Evolutionary conservation across 1,140 invertebrate genomes (phyloP), one percentile per base, ranked within the genome.

Genomic region (Zeugodacus cucurbitae): DNA sequence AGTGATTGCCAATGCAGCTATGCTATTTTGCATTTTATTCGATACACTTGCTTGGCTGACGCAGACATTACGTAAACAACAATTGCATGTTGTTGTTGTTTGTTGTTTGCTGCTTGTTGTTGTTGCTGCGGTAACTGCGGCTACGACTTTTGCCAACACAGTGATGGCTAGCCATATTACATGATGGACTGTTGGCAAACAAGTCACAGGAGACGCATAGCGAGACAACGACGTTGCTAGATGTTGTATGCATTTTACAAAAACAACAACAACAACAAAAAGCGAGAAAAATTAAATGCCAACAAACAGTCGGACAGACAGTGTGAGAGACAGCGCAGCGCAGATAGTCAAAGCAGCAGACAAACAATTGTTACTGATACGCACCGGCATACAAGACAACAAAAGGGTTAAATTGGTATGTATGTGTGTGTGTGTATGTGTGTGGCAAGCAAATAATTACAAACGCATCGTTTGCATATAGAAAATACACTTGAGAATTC

Each of bases 51-150:
- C 74, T 82, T 82, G 48, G 74, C 74, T 82, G 74, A 41, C 10
- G 74, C 41, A 82, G 74, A 82, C 74, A 82, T 41, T 82, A 82
- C n/a, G n/a, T n/a, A n/a, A n/a, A n/a, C n/a, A 82, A 82, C 74
- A 82, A 82, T 82, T 82, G 48, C 41, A 44, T 82, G 44, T 26
- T 82, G 74, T 26, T 82, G 74, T 17, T 82, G 22, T 29, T 14
- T 17, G 48, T 4, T 54, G 14, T 5, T 54, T 37, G n/a, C 70
- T 44, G 70, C 64, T n/a, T n/a, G n/a, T n/a, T n/a, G n/a, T n/a
- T n/a, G n/a, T n/a, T 70, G 62, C n/a, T 78, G 74, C n/a, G 74
- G 74, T 48, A 32, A 26, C 20, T 78, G 74, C 41, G 74, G 74
- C 74, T 82, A 48, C 41, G n/a, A 82, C 41, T 10, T 29, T 74